phyloP scores from a whole-genome alignment of 2,113 vertebrate genomes.

The Machaerirhynchus nigripectus region DNA sequence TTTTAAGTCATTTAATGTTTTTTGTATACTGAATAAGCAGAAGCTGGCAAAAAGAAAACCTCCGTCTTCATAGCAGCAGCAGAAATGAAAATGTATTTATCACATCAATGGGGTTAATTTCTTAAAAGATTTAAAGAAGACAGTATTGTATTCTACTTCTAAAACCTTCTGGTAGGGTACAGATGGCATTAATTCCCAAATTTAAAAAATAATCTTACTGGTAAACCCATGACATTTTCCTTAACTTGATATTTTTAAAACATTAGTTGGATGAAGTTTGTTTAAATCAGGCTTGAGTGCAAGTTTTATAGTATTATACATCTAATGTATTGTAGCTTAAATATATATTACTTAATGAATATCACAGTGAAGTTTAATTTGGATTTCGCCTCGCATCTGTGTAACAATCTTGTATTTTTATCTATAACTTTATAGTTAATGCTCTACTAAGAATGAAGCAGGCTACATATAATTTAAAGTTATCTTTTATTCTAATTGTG shows the following conservation, averaged over 20 bases:
- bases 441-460: not conserved
- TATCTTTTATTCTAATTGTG: not conserved
- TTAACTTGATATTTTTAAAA: not conserved
- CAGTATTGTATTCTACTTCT: not conserved
- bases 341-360: not conserved
- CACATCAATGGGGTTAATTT: not conserved
- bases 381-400: not conserved
- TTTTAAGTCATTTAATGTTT: not conserved
- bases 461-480: not conserved
- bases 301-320: not conserved
- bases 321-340: not conserved
- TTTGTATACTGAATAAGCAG: not conserved
- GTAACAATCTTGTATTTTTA: not conserved
- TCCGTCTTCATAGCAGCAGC: not conserved
- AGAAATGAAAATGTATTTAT: constrained; percentile 8
- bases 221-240: not conserved
- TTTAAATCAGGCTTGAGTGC: not conserved
- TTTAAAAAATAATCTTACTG: not conserved
- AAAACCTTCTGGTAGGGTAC: not conserved
- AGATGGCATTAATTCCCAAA: not conserved
- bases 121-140: not conserved
- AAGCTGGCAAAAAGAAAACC: not conserved
- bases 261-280: not conserved
- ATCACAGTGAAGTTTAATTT: not conserved
- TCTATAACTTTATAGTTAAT: not conserved